These are phyloP conservation scores for Nerophis ophidion DNA, from an alignment of 2,113 vertebrate species.

Conservation along the genomic window DNA sequence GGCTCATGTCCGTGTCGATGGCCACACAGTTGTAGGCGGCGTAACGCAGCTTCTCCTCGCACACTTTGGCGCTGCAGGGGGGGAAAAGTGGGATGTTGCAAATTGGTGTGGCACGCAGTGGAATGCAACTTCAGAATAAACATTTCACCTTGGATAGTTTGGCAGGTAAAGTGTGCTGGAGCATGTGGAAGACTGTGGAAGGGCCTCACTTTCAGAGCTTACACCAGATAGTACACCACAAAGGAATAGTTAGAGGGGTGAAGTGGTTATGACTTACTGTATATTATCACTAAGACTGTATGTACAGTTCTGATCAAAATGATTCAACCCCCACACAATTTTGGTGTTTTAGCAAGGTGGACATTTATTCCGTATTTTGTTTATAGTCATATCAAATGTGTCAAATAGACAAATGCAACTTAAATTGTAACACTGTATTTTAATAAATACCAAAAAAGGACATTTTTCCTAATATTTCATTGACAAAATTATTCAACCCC, in stretches of 20 bases:
- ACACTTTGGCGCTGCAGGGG: conserved; percentile 83
- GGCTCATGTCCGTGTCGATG: conserved; percentile 96
- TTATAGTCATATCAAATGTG: too few relatives aligned
- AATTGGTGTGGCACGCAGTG: not conserved
- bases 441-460: too few relatives aligned
- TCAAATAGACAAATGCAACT: too few relatives aligned
- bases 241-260: not conserved
- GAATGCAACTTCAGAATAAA: not conserved
- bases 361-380: too few relatives aligned
- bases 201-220: conserved; percentile 95
- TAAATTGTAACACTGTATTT: too few relatives aligned
- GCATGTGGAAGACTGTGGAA: conserved; percentile 94
- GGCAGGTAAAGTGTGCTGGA: conserved; percentile 94
- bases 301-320: too few relatives aligned
- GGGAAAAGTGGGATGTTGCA: conserved; percentile 1
- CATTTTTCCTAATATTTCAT: too few relatives aligned
- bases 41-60: conserved; percentile 94
- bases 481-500: too few relatives aligned
- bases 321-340: too few relatives aligned
- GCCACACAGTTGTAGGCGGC: conserved; percentile 97
- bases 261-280: too few relatives aligned
- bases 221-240: conserved; percentile 18
- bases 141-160: conserved; percentile 83
- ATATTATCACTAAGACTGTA: too few relatives aligned
- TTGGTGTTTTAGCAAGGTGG: too few relatives aligned